phyloP scores from a whole-genome alignment of 2,888 invertebrate species.

The Sthenelais limicola region DNA sequence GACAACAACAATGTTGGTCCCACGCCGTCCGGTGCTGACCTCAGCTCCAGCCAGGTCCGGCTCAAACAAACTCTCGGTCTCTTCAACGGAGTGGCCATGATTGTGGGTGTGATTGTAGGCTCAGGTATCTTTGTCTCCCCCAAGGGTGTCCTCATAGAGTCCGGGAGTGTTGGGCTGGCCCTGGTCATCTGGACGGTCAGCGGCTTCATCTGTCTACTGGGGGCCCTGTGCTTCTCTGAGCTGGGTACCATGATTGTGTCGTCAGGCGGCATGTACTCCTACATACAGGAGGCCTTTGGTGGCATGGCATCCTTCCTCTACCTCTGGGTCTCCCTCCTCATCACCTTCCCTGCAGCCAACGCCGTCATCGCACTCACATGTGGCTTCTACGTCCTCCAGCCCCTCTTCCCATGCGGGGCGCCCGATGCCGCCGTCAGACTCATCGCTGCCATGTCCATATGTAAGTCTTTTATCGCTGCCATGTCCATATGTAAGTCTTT shows the following conservation, averaged over 20 bases:
- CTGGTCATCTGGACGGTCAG: slow-evolving; percentile 89
- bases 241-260: slow-evolving; percentile 89
- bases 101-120: slow-evolving; percentile 94
- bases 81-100: slow-evolving; percentile 91
- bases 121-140: slow-evolving; percentile 97
- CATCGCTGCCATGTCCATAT: slow-evolving; percentile 61
- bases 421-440: slow-evolving; percentile 60
- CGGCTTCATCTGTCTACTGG: slow-evolving; percentile 82
- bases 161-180: slow-evolving; percentile 87
- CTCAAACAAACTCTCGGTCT: slow-evolving; percentile 89
- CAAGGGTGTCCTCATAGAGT: slow-evolving; percentile 71
- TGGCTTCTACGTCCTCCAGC: slow-evolving; percentile 66
- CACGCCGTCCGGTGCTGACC: not conserved
- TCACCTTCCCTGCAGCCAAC: slow-evolving; percentile 67
- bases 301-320: slow-evolving; percentile 60
- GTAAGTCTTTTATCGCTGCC: too few relatives aligned
- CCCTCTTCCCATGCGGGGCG: slow-evolving; percentile 65
- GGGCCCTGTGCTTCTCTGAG: slow-evolving; percentile 92
- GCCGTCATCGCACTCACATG: slow-evolving; percentile 69
- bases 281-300: slow-evolving; percentile 68
- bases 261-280: slow-evolving; percentile 74
- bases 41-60: slow-evolving; percentile 8
- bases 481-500: too few relatives aligned
- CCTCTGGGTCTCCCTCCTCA: slow-evolving; percentile 68
- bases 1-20: not conserved